A percentile compares a stretch with the other conserved stretches of the same genome.
These are phyloP conservation scores for Elmis aenea DNA, from an alignment of 2,888 invertebrate genomes.

Conservation along the genomic window DNA sequence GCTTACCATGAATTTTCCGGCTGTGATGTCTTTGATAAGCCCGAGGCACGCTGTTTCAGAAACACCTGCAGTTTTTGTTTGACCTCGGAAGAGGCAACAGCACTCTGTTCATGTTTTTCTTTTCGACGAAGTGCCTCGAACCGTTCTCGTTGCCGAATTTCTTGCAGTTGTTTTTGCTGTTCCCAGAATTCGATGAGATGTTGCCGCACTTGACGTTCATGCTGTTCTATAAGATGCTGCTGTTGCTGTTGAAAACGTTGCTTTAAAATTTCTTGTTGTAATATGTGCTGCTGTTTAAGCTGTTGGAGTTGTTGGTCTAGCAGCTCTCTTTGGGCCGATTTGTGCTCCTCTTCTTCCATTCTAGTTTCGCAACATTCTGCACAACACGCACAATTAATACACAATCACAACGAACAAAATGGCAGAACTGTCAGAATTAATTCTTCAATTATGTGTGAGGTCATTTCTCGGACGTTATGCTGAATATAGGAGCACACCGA, in stretches of 20 bases:
- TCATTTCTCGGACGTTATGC: conserved; percentile 44
- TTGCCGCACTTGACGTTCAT: conserved; percentile 84
- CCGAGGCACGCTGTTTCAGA: conserved; percentile 43
- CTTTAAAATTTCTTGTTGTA: conserved; percentile 85
- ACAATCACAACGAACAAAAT: conserved; percentile 34
- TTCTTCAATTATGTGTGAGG: conserved; percentile 43
- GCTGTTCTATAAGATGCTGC: conserved; percentile 84
- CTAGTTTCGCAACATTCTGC: conserved; percentile 19
- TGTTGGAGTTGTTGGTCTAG: conserved; percentile 56
- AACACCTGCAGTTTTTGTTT: conserved; percentile 88
- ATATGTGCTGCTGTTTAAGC: conserved; percentile 90
- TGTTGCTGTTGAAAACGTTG: conserved; percentile 90
- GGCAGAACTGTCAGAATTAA: conserved; percentile 40
- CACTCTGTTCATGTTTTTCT: conserved; percentile 92
- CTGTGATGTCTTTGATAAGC: conserved; percentile 39
- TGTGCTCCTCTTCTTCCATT: conserved; percentile 44
- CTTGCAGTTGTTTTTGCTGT: conserved; percentile 78
- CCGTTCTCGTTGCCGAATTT: conserved; percentile 70
- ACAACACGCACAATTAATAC: conserved; percentile 18
- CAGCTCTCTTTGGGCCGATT: conserved; percentile 44
- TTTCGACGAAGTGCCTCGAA: conserved; percentile 85
- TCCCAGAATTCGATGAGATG: conserved; percentile 91
- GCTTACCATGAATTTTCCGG: conserved; percentile 46
- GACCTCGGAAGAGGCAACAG: conserved; percentile 93
- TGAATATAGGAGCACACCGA: conserved; percentile 29